These are phyloP conservation scores for Leptocoma aspasia DNA, from an alignment of 2,113 vertebrate species.

Conservation along the genomic window DNA sequence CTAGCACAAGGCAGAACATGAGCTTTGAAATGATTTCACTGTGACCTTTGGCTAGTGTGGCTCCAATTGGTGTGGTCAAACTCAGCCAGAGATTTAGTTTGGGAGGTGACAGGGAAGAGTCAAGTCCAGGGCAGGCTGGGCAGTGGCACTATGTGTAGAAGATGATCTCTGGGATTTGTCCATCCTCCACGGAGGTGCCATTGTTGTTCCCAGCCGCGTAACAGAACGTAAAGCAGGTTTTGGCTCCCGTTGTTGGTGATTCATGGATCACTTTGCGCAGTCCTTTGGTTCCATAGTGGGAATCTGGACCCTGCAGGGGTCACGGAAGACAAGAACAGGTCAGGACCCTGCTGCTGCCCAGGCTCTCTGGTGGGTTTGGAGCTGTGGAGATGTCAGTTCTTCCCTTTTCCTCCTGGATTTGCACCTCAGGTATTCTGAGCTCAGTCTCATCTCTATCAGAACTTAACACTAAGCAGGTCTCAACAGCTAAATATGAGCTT, in stretches of 20 bases:
- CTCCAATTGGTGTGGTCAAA: constrained; percentile 21
- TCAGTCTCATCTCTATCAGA: background rate
- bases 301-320: constrained; percentile 84
- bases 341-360: background rate
- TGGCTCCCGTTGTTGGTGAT: constrained; percentile 89
- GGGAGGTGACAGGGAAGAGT: background rate
- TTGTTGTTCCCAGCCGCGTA: constrained; percentile 98
- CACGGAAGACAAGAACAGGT: background rate
- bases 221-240: constrained; percentile 97
- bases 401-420: background rate
- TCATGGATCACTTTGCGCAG: constrained; percentile 96
- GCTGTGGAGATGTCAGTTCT: background rate
- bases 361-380: background rate
- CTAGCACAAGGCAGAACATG: constrained; percentile 55
- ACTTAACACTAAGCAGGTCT: background rate
- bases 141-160: constrained; percentile 90
- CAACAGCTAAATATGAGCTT: background rate
- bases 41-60: constrained; percentile 53
- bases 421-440: background rate
- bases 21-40: constrained; percentile 58
- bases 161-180: constrained; percentile 97
- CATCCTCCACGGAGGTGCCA: constrained; percentile 95
- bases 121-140: background rate
- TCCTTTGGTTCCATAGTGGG: constrained; percentile 97
- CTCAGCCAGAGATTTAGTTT: constrained; percentile 22